These are phyloP conservation scores for Pachyramphus minor DNA, from an alignment of 2,113 vertebrate species.

Conservation along the genomic window DNA sequence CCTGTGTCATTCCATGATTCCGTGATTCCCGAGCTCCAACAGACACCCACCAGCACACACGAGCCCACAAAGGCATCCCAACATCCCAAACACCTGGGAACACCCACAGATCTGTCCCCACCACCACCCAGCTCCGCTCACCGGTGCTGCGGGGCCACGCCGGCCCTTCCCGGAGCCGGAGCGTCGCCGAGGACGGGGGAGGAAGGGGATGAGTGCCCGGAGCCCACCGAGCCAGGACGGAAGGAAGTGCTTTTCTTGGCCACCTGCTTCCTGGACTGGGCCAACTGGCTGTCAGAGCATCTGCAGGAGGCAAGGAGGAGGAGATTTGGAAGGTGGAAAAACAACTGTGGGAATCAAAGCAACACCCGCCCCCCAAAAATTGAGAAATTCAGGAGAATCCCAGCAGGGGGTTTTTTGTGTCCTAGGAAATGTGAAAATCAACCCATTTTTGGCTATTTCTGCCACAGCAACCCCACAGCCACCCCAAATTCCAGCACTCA, in stretches of 20 bases:
- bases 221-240: conserved; percentile 75
- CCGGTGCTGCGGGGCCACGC: conserved; percentile 53
- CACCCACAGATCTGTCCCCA: accelerated
- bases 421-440: accelerated
- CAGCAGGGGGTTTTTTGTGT: not conserved
- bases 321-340: not conserved
- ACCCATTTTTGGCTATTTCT: not conserved
- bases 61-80: accelerated
- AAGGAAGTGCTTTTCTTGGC: conserved; percentile 96
- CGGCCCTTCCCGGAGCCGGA: not conserved
- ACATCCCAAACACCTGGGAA: accelerated
- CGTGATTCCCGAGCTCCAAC: accelerated
- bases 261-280: conserved; percentile 87
- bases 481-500: not conserved
- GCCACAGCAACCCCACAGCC: accelerated
- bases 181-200: conserved; percentile 58
- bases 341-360: not conserved
- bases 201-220: conserved; percentile 63
- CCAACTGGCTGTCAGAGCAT: conserved; percentile 74
- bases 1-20: accelerated
- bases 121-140: not conserved
- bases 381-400: not conserved
- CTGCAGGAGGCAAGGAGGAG: conserved; percentile 19
- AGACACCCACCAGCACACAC: not conserved
- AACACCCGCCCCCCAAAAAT: accelerated